Evolutionary conservation across 1,140 invertebrate species (phyloP).

Genomic region (Nixonia krombeini): DNA sequence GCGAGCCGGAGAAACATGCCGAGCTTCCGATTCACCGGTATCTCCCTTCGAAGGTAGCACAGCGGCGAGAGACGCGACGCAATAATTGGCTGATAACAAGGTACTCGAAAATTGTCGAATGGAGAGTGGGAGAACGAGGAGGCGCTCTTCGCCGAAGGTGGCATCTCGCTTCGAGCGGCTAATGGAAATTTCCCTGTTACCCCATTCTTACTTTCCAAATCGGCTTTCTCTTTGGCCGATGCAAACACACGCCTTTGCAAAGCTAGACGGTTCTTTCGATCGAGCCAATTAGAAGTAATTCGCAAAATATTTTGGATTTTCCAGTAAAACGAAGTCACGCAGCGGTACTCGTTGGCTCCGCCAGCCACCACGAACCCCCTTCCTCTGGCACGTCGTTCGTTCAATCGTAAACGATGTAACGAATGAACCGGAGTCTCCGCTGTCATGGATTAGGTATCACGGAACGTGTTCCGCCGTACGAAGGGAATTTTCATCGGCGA

Average conservation of each 20-base stretch:
- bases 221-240: no score
- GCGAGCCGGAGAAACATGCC: conserved; percentile 25
- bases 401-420: conserved; percentile 46
- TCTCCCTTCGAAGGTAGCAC: conserved; percentile 22
- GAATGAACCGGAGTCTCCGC: conserved; percentile 24
- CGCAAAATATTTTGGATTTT: no score
- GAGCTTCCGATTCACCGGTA: conserved; percentile 16
- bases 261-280: no score
- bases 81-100: conserved; percentile 48
- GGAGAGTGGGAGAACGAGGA: neutral
- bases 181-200: no score
- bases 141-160: conserved; percentile 27
- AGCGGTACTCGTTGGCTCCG: no score
- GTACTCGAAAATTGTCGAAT: conserved; percentile 29
- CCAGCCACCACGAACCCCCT: neutral
- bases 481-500: conserved; percentile 21
- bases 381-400: conserved; percentile 26
- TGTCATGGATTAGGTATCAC: conserved; percentile 30
- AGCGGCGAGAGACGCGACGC: conserved; percentile 20
- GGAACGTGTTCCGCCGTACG: conserved; percentile 19
- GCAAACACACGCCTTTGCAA: no score
- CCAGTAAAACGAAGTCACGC: no score
- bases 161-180: no score
- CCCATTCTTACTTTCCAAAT: no score
- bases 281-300: no score